Evolutionary conservation across 2,888 invertebrate genomes (phyloP), one percentile per base, ranked within the genome.

Genomic region (Desoria tigrina): DNA sequence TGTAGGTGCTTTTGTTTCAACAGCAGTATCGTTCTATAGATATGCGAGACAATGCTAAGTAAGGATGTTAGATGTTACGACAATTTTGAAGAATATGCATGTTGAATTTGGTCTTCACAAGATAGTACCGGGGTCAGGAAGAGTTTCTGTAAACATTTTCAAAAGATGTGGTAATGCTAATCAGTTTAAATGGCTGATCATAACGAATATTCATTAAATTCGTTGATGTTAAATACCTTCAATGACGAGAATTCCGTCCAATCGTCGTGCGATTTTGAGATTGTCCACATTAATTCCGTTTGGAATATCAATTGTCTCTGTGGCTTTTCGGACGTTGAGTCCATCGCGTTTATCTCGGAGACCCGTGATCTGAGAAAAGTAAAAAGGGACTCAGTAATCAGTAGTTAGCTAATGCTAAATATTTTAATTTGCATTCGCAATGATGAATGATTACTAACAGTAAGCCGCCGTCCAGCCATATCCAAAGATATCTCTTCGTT

Each of bases 401-500:
- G n/a, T n/a, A n/a, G n/a, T n/a, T n/a, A n/a, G n/a, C n/a, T n/a
- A n/a, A n/a, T n/a, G n/a, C n/a, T n/a, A n/a, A n/a, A n/a, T n/a
- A n/a, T n/a, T n/a, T n/a, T n/a, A n/a, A n/a, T n/a, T n/a, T n/a
- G n/a, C 32, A 32, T 32, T 11, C 4, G 32, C 32, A 4, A 32
- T 32, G 4, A 32, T 7, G 32, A 32, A 32, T 32, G 11, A 32
- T 32, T 7, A 27, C 62, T 56, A 55, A 72, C 72, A 9, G 62
- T 56, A 2, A 72, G 62, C 28, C 50, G 55, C 24, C 72, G 61
- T 7, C 63, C 68, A 23, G 68, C 61, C 45, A 72, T 55, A 42
- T 72, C 72, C 66, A 72, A 61, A 7, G 66, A 68, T 23, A 72
- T 72, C 57, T 72, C 72, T 50, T 70, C 65, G 23, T 72, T 70